These are phyloP conservation scores for Pedionomus torquatus DNA, from an alignment of 2,113 vertebrate species.

Conservation along the genomic window DNA sequence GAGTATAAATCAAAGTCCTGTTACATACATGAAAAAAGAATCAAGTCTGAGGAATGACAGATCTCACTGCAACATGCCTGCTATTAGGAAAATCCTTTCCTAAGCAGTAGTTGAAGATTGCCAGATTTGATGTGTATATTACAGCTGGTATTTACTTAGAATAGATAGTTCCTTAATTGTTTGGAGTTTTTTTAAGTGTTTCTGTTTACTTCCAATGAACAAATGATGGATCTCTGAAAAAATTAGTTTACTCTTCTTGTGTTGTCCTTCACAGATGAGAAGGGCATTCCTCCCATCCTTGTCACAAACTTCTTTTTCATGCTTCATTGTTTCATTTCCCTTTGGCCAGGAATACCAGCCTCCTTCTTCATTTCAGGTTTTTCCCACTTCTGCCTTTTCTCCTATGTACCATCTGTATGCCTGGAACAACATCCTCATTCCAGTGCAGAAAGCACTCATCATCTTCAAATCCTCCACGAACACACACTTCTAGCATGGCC, in stretches of 20 bases:
- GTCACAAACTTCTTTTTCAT: background rate
- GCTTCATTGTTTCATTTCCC: constrained; percentile 16
- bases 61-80: constrained; percentile 20
- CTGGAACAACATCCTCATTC: constrained; percentile 57
- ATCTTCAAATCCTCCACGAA: constrained; percentile 40
- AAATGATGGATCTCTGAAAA: background rate
- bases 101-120: background rate
- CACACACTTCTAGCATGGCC: constrained; percentile 36
- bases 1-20: constrained; percentile 47
- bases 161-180: background rate
- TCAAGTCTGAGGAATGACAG: constrained; percentile 17
- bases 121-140: constrained; percentile 13
- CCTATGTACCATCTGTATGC: constrained; percentile 36
- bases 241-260: background rate
- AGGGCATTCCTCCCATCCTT: background rate
- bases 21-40: constrained; percentile 20
- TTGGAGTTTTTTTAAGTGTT: background rate
- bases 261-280: background rate
- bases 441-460: constrained; percentile 36
- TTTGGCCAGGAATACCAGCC: constrained; percentile 22
- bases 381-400: constrained; percentile 55
- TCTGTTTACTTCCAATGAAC: background rate
- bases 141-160: constrained; percentile 19
- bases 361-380: constrained; percentile 57
- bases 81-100: constrained; percentile 30